These are phyloP conservation scores for Tethya wilhelma DNA, from an alignment of 37 sponge, comb jelly and placozoan species.

Conservation along the genomic window DNA sequence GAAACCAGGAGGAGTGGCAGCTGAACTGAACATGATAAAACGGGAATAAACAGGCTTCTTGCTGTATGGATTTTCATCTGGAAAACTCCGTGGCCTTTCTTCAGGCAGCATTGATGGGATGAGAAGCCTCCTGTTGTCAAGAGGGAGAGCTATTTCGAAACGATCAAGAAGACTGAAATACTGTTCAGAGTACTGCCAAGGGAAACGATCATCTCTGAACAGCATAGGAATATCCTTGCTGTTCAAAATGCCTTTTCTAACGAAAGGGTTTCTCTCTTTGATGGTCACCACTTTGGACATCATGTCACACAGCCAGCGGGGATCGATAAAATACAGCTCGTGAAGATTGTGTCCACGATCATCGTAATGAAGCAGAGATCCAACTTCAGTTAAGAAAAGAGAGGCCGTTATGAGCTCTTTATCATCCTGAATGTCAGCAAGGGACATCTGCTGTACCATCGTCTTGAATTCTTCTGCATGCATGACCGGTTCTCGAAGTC, in stretches of 20 bases:
- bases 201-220: constrained; percentile 76
- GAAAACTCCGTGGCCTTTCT: constrained; percentile 37
- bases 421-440: constrained; percentile 76
- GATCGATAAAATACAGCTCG: constrained; percentile 89
- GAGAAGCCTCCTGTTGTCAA: constrained; percentile 78
- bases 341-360: constrained; percentile 80
- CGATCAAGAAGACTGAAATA: constrained; percentile 82
- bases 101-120: constrained; percentile 88
- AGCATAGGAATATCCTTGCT: constrained; percentile 58
- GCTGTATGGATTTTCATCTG: background rate
- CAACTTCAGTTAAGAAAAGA: constrained; percentile 81
- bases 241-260: constrained; percentile 76
- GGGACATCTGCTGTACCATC: constrained; percentile 62
- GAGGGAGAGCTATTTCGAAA: constrained; percentile 87
- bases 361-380: constrained; percentile 89
- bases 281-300: constrained; percentile 87
- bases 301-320: constrained; percentile 92
- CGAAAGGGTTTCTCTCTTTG: constrained; percentile 79
- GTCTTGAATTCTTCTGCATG: constrained; percentile 68
- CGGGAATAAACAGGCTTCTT: constrained; percentile 25
- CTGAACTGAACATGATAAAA: constrained; percentile 52
- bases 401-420: constrained; percentile 84
- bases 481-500: constrained; percentile 74
- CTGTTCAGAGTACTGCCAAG: constrained; percentile 76
- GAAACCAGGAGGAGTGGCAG: constrained; percentile 78